Evolutionary conservation across 2,113 vertebrate genomes (phyloP), one percentile per base, ranked within the genome.

Genomic region (Carettochelys insculpta): DNA sequence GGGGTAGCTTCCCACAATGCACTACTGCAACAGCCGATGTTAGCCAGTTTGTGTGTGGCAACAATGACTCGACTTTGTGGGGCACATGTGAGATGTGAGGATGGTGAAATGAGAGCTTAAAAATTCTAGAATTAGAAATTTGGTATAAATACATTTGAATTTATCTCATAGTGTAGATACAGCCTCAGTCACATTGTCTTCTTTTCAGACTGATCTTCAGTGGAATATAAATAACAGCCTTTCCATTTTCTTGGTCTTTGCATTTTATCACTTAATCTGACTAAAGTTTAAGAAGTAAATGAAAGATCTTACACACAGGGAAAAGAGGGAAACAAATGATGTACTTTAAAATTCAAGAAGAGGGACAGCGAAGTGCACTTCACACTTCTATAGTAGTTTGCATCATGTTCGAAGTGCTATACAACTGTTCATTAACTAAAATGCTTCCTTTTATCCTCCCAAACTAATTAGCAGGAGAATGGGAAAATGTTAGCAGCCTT

Each of bases 371-470:
- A 80, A 34, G 38, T 56, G 41, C 87, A 34, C 48, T 89, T 94
- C 68, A 75, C 80, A 22, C 38, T 82, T 94, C 73, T 85, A 54
- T n/a, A 81, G 29, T n/a, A 51, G 22, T 54, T 88, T 80, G 54
- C 13, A 65, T n/a, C 29, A 56, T 75, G 76, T 92, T 94, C 89
- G 87, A 94, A 94, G 76, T 81, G 38, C 19, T 89, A 71, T 56
- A 71, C 56, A 45, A 92, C 54, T 78, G 89, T 61, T 95, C 92
- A 96, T 95, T 96, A 94, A 92, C 2, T 4, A 85, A 94, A 92
- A 89, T 41, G 25, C 68, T 34, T 94, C 52, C 77, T 92, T 96
- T 96, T 90, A 95, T 91, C 68, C 79, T 88, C 8, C 91, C 54
- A 58, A 83, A 81, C 27, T 90, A 93, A 93, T 91, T 89, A 95